phyloP scores from a whole-genome alignment of 2,797 vertebrate genomes.

The Chaunax sp. region DNA sequence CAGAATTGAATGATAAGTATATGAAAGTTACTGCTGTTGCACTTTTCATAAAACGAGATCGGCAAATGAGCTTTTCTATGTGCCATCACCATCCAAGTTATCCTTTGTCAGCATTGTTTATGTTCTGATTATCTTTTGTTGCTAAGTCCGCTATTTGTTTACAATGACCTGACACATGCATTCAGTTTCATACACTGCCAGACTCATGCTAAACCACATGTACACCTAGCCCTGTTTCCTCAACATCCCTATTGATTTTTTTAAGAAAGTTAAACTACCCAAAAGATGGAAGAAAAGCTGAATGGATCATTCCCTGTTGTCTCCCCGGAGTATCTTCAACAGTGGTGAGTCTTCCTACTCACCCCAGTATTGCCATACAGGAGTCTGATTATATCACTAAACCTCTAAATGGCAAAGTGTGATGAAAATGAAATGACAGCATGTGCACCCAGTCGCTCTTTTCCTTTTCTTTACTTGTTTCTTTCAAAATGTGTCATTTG shows the following conservation, averaged over 20 bases:
- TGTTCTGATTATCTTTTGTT: constrained; percentile 34
- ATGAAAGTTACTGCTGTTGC: background rate
- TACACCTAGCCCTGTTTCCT: constrained; percentile 53
- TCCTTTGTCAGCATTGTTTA: constrained; percentile 14
- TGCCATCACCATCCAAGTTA: constrained; percentile 2
- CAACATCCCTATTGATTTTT: constrained; percentile 79
- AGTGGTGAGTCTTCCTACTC: constrained; percentile 85
- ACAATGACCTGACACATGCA: constrained; percentile 62
- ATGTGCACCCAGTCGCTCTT: constrained; percentile 51
- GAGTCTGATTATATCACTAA: constrained; percentile 31
- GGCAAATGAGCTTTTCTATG: background rate
- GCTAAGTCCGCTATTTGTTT: constrained; percentile 15
- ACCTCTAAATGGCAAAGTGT: constrained; percentile 55
- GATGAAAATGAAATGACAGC: constrained; percentile 68
- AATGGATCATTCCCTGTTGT: constrained; percentile 85
- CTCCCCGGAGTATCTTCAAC: constrained; percentile 87
- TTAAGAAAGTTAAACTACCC: constrained; percentile 77
- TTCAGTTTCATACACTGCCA: constrained; percentile 68
- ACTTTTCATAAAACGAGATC: background rate
- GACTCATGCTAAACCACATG: constrained; percentile 32
- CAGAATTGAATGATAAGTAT: background rate
- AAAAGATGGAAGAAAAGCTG: constrained; percentile 86
- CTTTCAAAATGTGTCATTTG: constrained; percentile 2
- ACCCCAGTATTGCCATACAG: constrained; percentile 60
- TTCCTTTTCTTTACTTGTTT: background rate